These are phyloP conservation scores for Linepithema humile DNA, from an alignment of 1,140 invertebrate genomes.

Conservation along the genomic window DNA sequence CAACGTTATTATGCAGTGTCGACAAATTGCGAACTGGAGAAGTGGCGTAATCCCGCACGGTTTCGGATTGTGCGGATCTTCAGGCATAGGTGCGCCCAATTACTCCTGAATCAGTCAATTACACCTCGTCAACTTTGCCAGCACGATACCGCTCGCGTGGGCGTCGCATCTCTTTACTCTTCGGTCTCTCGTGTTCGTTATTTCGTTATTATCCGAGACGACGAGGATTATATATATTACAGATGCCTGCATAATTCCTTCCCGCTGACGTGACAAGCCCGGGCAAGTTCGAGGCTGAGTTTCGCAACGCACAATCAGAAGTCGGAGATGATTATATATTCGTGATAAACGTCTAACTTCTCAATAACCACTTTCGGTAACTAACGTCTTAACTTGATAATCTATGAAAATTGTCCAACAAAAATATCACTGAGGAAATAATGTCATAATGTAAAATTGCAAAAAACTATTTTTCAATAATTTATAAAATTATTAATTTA, in stretches of 20 bases:
- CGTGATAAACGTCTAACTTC: too few relatives aligned
- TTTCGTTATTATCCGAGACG: conserved; percentile 17
- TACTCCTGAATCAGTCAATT: conserved; percentile 37
- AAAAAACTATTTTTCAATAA: too few relatives aligned
- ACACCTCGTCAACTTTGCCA: conserved; percentile 13
- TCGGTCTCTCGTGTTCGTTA: not conserved
- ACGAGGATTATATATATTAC: conserved; percentile 28
- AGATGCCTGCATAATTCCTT: not conserved
- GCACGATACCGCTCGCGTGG: conserved; percentile 17
- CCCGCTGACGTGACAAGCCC: not conserved
- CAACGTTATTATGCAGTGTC: conserved; percentile 30
- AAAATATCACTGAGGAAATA: too few relatives aligned
- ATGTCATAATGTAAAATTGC: too few relatives aligned
- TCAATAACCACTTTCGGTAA: not conserved
- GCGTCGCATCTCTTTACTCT: not conserved
- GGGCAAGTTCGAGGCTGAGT: conserved; percentile 1
- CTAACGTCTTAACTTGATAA: not conserved
- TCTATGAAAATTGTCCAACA: not conserved
- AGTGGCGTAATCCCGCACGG: conserved; percentile 10
- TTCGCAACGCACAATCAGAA: not conserved
- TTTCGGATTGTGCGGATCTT: conserved; percentile 20
- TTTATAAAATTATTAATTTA: too few relatives aligned
- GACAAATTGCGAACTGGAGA: not conserved
- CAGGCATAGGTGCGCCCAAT: not conserved
- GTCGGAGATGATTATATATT: conserved; percentile 15